phyloP scores from a whole-genome alignment of 2,888 invertebrate species.

The Ferrisia virgata region DNA sequence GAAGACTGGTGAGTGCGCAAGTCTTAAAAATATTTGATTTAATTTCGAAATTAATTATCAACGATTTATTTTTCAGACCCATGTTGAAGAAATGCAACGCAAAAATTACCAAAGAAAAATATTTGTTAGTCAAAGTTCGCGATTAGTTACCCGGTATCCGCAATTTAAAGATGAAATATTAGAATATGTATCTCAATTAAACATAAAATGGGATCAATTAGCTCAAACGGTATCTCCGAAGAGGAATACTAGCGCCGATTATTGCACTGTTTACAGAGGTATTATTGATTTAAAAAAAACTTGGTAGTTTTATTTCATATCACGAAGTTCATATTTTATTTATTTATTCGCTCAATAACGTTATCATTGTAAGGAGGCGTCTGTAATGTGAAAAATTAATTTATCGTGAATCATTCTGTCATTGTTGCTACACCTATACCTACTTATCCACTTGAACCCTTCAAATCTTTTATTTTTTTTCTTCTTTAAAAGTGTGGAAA shows the following conservation, averaged over 20 bases:
- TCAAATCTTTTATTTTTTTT: too few relatives aligned
- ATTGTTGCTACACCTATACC: too few relatives aligned
- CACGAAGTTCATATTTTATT: neutral
- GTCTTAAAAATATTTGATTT: neutral
- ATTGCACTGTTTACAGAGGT: constrained; percentile 13
- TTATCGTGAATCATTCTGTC: too few relatives aligned
- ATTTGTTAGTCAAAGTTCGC: constrained; percentile 75
- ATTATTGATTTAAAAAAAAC: neutral
- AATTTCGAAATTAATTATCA: neutral
- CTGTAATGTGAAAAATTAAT: too few relatives aligned
- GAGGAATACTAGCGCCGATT: constrained; percentile 8
- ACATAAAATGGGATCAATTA: constrained; percentile 49
- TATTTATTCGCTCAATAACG: neutral
- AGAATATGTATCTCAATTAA: constrained; percentile 34
- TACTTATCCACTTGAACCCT: too few relatives aligned
- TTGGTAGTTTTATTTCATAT: too few relatives aligned
- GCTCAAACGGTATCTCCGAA: constrained; percentile 41
- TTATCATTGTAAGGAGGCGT: too few relatives aligned
- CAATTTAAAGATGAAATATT: constrained; percentile 63
- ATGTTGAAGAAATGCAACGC: constrained; percentile 71
- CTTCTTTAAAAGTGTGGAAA: too few relatives aligned
- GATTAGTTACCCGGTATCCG: constrained; percentile 64
- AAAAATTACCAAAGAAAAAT: constrained; percentile 68
- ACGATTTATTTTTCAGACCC: constrained; percentile 57
- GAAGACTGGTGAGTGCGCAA: constrained; percentile 61